Evolutionary conservation across 1,140 invertebrate species (phyloP).

Genomic region (Zaprionus taronus): DNA sequence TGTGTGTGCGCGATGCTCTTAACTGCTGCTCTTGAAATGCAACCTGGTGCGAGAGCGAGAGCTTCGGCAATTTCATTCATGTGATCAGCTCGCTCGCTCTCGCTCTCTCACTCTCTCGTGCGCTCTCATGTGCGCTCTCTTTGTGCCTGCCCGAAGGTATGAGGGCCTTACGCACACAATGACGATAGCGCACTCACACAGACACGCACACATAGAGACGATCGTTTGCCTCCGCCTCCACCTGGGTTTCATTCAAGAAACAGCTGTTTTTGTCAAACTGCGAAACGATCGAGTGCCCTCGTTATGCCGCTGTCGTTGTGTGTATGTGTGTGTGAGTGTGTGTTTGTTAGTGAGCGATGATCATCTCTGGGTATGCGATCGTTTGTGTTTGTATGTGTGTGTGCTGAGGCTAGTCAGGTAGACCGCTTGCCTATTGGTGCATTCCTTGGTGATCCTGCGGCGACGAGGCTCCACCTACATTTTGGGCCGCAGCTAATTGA

Average conservation of each 20-base stretch:
- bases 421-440: slow-evolving; percentile 65
- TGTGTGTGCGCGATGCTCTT: slow-evolving; percentile 70
- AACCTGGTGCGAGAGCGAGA: slow-evolving; percentile 43
- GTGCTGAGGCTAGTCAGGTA: slow-evolving; percentile 56
- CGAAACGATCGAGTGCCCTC: slow-evolving; percentile 80
- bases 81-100: slow-evolving; percentile 47
- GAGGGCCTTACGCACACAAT: slow-evolving; percentile 34
- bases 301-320: slow-evolving; percentile 60
- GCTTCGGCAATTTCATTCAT: slow-evolving; percentile 70
- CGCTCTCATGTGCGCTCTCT: slow-evolving; percentile 31
- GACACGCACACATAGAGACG: slow-evolving; percentile 6
- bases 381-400: slow-evolving; percentile 12
- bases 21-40: slow-evolving; percentile 43
- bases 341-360: slow-evolving; percentile 19
- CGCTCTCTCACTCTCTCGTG: slow-evolving; percentile 6
- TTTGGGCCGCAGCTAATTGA: slow-evolving; percentile 51
- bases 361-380: slow-evolving; percentile 14
- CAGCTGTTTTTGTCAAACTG: slow-evolving; percentile 77
- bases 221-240: slow-evolving; percentile 50
- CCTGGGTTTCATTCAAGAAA: slow-evolving; percentile 78
- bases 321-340: slow-evolving; percentile 20
- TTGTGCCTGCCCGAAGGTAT: slow-evolving; percentile 25
- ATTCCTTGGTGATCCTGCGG: slow-evolving; percentile 45
- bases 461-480: slow-evolving; percentile 64
- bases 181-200: neutral